These are phyloP conservation scores for Scrobipalpa atriplicella DNA, from an alignment of 2,888 invertebrate species.

Conservation along the genomic window DNA sequence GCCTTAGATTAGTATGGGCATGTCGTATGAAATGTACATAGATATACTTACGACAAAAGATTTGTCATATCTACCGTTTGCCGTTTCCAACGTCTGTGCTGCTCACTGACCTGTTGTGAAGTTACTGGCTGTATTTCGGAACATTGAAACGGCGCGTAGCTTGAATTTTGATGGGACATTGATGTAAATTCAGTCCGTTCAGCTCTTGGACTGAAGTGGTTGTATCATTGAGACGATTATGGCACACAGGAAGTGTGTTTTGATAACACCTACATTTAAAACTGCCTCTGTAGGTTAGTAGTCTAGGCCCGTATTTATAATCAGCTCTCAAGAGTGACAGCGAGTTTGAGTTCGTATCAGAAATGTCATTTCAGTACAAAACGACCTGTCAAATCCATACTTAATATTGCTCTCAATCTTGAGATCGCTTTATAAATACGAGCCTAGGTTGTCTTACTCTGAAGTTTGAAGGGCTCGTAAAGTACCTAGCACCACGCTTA, in stretches of 20 bases:
- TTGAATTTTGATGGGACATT: slow-evolving; percentile 23
- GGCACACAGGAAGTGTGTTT: neutral
- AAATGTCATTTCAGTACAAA: too few relatives aligned
- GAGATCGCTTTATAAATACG: too few relatives aligned
- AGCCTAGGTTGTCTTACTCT: too few relatives aligned
- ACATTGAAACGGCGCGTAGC: slow-evolving; percentile 21
- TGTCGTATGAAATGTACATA: too few relatives aligned
- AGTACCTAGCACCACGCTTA: too few relatives aligned
- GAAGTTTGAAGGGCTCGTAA: too few relatives aligned
- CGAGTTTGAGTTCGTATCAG: too few relatives aligned
- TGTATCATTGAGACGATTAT: slow-evolving; percentile 8
- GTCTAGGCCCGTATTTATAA: too few relatives aligned
- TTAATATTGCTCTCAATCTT: too few relatives aligned
- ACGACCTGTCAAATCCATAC: too few relatives aligned
- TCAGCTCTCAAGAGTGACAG: too few relatives aligned
- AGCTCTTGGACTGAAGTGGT: neutral
- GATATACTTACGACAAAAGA: neutral
- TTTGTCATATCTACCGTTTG: neutral
- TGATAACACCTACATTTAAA: neutral
- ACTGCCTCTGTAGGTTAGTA: neutral
- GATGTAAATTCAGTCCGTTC: slow-evolving; percentile 18
- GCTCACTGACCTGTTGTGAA: slow-evolving; percentile 21
- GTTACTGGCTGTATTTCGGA: slow-evolving; percentile 21
- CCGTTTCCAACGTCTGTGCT: neutral
- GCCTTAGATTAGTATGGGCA: too few relatives aligned